Conservation (phyloP, 2,888 invertebrate genomes). For the Dromius quadrimaculatus region DNA sequence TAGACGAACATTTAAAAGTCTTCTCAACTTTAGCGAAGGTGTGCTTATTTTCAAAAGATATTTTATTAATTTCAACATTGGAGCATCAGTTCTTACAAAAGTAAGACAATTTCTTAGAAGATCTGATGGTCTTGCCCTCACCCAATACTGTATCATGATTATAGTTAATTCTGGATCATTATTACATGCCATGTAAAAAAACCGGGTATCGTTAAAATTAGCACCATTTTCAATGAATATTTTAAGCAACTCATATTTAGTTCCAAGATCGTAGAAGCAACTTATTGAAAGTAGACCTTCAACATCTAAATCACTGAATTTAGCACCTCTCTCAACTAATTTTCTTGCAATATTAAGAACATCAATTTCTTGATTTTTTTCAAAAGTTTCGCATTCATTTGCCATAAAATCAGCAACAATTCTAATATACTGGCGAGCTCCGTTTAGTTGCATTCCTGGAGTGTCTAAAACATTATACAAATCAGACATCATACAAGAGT, state of each 20-base stretch:
- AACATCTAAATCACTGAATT: conserved; percentile 22
- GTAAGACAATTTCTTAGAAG: conserved; percentile 2
- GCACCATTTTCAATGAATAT: conserved; percentile 13
- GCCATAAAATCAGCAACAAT: conserved; percentile 18
- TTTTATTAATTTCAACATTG: conserved; percentile 29
- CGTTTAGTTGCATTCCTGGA: neutral
- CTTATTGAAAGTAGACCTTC: conserved; percentile 26
- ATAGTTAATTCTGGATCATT: conserved; percentile 33
- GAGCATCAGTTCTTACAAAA: conserved; percentile 11
- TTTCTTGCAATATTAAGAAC: conserved; percentile 11
- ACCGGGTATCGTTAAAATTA: conserved; percentile 2
- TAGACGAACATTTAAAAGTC: neutral
- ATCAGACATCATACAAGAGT: neutral
- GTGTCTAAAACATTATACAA: conserved; percentile 38
- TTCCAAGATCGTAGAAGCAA: conserved; percentile 11
- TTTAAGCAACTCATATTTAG: conserved; percentile 19
- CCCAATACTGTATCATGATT: conserved; percentile 13
- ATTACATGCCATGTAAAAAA: neutral
- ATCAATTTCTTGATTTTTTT: conserved; percentile 10
- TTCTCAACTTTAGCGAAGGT: neutral
- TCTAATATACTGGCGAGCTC: conserved; percentile 16
- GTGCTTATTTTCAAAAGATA: conserved; percentile 24
- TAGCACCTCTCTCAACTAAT: conserved; percentile 15
- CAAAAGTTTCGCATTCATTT: neutral
- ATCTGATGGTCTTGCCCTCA: neutral